A percentile compares a stretch with the other conserved stretches of the same genome.
Conservation (phyloP, 2,113 vertebrate species). For the Elgaria multicarinata region DNA sequence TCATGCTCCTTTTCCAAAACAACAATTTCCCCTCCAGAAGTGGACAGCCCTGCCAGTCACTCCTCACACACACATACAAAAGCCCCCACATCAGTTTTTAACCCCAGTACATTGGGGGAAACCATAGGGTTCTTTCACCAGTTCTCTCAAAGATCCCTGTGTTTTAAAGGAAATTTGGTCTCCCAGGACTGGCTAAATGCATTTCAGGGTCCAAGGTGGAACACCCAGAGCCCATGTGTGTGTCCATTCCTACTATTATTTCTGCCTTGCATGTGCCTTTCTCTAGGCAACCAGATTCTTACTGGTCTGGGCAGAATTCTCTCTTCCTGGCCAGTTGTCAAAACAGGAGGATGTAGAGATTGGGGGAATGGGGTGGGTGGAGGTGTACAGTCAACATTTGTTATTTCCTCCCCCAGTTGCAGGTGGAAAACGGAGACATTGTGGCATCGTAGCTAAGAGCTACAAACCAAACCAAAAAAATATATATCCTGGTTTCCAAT, state of each 20-base stretch:
- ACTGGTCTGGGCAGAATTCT: not conserved
- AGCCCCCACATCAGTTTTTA: not conserved
- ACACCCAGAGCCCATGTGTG: too few relatives aligned
- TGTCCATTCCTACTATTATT: too few relatives aligned
- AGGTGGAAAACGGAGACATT: too few relatives aligned
- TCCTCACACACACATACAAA: not conserved
- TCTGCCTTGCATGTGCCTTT: too few relatives aligned
- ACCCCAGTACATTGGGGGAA: not conserved
- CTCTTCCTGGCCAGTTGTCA: not conserved
- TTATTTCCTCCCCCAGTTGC: not conserved
- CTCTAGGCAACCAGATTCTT: not conserved
- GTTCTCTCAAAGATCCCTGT: not conserved
- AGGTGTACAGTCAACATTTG: not conserved
- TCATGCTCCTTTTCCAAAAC: not conserved
- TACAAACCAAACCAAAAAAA: too few relatives aligned
- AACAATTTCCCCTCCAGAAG: not conserved
- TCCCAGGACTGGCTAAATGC: not conserved
- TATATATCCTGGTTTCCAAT: too few relatives aligned
- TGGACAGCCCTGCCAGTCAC: too few relatives aligned
- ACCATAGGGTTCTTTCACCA: not conserved
- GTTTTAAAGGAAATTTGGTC: not conserved
- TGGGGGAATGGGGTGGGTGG: too few relatives aligned
- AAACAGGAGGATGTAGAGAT: too few relatives aligned
- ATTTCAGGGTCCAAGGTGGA: not conserved
- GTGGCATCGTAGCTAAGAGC: too few relatives aligned